These are phyloP conservation scores for Cirrhinus mrigala DNA, from an alignment of 2,797 vertebrate species.

Conservation along the genomic window DNA sequence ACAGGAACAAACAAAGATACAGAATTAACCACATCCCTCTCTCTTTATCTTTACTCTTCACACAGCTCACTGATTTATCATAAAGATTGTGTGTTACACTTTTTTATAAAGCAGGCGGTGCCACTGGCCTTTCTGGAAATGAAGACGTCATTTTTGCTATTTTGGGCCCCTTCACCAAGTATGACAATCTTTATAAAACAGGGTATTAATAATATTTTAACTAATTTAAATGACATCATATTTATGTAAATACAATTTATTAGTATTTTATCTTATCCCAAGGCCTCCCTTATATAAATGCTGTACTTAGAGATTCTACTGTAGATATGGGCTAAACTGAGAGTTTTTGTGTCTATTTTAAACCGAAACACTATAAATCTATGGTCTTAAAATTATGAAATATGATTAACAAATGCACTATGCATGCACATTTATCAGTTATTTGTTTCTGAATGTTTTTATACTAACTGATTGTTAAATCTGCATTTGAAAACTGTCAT, in stretches of 20 bases:
- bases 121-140: not conserved
- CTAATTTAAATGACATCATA: not conserved
- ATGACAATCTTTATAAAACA: not conserved
- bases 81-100: not conserved
- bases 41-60: not conserved
- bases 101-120: slow-evolving; percentile 39
- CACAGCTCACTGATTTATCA: not conserved
- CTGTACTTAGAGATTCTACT: no score
- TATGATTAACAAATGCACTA: not conserved
- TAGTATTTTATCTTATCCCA: not conserved
- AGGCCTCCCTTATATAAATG: no score
- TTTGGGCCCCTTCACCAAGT: not conserved
- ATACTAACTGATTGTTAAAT: no score
- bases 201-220: not conserved
- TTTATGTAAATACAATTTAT: not conserved
- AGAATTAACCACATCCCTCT: slow-evolving; percentile 57
- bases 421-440: no score
- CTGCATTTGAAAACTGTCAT: no score
- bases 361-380: not conserved
- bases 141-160: not conserved
- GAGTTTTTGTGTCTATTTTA: not conserved
- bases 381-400: not conserved
- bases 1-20: slow-evolving; percentile 37
- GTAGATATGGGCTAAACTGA: no score
- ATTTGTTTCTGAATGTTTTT: no score